phyloP scores from a whole-genome alignment of 2,797 vertebrate genomes.

The Microctenopoma lineatum region DNA sequence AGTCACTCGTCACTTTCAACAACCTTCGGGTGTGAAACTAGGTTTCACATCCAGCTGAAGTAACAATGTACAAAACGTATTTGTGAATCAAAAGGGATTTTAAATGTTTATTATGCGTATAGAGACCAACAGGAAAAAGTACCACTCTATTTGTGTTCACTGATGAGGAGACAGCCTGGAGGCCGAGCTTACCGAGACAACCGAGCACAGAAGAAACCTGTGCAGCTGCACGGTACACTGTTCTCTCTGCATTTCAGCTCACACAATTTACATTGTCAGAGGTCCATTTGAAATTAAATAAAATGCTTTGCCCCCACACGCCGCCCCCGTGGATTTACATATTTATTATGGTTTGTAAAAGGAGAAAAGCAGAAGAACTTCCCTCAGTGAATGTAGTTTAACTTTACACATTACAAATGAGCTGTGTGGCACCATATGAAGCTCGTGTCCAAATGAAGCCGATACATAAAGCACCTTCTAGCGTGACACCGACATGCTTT shows the following conservation, averaged over 20 bases:
- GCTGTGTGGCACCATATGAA: conserved; percentile 1
- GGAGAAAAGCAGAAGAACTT: conserved; percentile 8
- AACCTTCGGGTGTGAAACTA: background rate
- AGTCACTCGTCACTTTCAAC: background rate
- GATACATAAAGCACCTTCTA: conserved; percentile 7
- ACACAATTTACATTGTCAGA: conserved; percentile 53
- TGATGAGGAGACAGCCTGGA: conserved; percentile 1
- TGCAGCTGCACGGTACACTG: conserved; percentile 26
- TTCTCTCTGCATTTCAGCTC: conserved; percentile 43
- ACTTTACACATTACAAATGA: conserved; percentile 42
- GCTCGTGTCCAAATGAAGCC: conserved; percentile 19
- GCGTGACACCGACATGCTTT: background rate
- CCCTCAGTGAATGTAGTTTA: conserved; percentile 32
- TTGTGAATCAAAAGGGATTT: background rate
- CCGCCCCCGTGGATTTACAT: conserved; percentile 47
- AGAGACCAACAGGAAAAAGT: background rate
- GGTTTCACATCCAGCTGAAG: background rate
- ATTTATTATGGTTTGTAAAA: conserved; percentile 43
- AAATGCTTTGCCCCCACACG: conserved; percentile 42
- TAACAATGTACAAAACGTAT: background rate
- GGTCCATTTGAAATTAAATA: conserved; percentile 49
- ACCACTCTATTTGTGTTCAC: conserved; percentile 8
- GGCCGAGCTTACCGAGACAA: conserved; percentile 10
- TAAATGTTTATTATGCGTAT: conserved; percentile 12
- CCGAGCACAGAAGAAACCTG: conserved; percentile 21